These are phyloP conservation scores for Drosophila antonietae DNA, from an alignment of 2,888 invertebrate species.

Conservation along the genomic window DNA sequence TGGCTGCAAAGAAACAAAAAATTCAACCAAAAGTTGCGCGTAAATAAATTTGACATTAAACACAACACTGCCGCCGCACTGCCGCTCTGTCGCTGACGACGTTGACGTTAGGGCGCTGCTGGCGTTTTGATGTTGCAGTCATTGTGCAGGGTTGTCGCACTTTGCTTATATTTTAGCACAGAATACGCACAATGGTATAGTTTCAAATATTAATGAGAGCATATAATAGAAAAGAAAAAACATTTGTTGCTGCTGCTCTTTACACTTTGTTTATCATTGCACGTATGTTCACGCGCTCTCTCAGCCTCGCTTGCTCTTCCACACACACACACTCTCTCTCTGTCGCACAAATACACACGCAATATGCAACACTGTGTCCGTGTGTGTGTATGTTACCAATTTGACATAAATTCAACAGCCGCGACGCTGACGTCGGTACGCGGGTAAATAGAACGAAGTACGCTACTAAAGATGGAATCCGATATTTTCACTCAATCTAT, in stretches of 20 bases:
- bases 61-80: constrained; percentile 52
- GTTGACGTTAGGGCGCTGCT: constrained; percentile 38
- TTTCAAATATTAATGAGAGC: constrained; percentile 16
- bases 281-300: constrained; percentile 52
- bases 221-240: constrained; percentile 32
- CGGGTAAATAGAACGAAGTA: constrained; percentile 78
- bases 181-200: constrained; percentile 12
- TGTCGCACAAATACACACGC: constrained; percentile 32
- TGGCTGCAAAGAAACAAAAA: constrained; percentile 30
- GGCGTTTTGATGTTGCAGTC: constrained; percentile 36
- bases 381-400: constrained; percentile 74
- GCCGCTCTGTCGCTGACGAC: constrained; percentile 21
- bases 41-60: constrained; percentile 60
- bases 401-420: constrained; percentile 84
- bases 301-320: constrained; percentile 13
- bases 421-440: constrained; percentile 76
- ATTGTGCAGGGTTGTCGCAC: constrained; percentile 49
- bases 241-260: constrained; percentile 56
- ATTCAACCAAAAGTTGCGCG: constrained; percentile 40
- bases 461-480: constrained; percentile 66
- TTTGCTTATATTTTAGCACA: constrained; percentile 15
- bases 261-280: constrained; percentile 76
- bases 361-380: constrained; percentile 59
- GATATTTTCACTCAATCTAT: constrained; percentile 59
- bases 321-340: constrained; percentile 39